Percentiles rank a stretch among this genome's conserved stretches.
phyloP scores from a whole-genome alignment of 2,113 vertebrate genomes.

The Verasper variegatus region DNA sequence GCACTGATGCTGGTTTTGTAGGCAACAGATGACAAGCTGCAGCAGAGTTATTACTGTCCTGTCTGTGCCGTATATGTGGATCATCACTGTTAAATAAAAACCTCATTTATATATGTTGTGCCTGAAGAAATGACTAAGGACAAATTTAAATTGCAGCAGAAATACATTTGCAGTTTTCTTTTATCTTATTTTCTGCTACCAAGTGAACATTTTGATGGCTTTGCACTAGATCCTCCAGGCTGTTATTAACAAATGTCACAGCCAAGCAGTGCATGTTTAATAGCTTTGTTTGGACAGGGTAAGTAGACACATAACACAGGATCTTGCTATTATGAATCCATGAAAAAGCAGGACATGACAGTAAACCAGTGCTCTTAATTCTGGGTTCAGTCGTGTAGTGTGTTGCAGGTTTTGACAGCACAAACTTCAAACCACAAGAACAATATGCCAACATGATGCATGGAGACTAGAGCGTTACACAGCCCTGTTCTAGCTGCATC shows the following conservation, averaged over 20 bases:
- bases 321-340: constrained; percentile 4
- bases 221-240: constrained; percentile 16
- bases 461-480: too few species aligned
- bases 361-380: constrained; percentile 20
- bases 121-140: too few species aligned
- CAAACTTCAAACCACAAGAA: not conserved
- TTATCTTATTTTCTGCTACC: not conserved
- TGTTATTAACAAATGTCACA: constrained; percentile 40
- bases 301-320: constrained; percentile 1
- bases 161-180: not conserved
- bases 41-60: not conserved
- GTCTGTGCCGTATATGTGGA: not conserved
- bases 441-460: not conserved
- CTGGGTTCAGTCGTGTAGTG: constrained; percentile 21
- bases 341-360: too few species aligned
- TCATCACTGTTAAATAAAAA: too few species aligned
- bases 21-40: not conserved
- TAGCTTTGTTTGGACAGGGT: constrained; percentile 33
- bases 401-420: constrained; percentile 12
- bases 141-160: too few species aligned
- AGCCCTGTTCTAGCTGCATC: not conserved
- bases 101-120: too few species aligned
- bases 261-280: constrained; percentile 31
- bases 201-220: constrained; percentile 20
- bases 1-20: not conserved